A percentile compares a stretch with the other conserved stretches of the same genome.
Evolutionary conservation across 2,888 invertebrate species (phyloP).

Genomic region (Mesorhabditis sp.): DNA sequence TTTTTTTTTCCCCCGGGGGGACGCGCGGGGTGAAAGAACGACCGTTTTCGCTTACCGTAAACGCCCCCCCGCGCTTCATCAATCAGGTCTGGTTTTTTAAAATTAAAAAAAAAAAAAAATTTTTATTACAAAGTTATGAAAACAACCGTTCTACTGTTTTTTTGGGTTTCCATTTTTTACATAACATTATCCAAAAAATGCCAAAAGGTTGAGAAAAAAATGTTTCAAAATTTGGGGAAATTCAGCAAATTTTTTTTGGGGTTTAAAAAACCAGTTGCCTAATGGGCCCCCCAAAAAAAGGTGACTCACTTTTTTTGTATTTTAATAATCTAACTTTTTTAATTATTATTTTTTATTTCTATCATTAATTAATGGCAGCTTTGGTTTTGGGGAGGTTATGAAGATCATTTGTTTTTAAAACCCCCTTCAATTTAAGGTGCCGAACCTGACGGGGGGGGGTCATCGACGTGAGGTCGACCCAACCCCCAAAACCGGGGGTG

Average conservation of each 20-base stretch:
- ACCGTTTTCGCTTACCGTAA: conserved; percentile 28
- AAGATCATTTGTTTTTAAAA: too few species aligned
- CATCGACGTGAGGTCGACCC: conserved; percentile 56
- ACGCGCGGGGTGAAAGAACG: conserved; percentile 13
- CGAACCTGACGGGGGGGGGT: conserved; percentile 51
- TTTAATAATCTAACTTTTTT: too few species aligned
- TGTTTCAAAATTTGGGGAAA: too few species aligned
- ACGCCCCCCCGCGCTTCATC: conserved; percentile 39
- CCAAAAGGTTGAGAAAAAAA: too few species aligned
- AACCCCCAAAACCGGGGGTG: conserved; percentile 39
- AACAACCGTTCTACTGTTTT: background rate
- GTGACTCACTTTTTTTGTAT: background rate
- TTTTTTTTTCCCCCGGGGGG: conserved; percentile 17
- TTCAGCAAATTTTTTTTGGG: too few species aligned
- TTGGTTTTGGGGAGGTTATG: too few species aligned
- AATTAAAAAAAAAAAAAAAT: too few species aligned
- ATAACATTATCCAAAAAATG: too few species aligned
- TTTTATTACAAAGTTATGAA: background rate
- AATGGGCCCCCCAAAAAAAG: background rate
- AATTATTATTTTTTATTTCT: too few species aligned
- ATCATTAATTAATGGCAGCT: too few species aligned
- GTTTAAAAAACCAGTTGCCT: too few species aligned
- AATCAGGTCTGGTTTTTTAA: conserved; percentile 30
- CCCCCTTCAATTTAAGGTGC: conserved; percentile 26
- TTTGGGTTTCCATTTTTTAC: too few species aligned